Percentiles rank a stretch among this genome's conserved stretches.
Conservation (phyloP, 2,888 invertebrate species). For the Panzeria rudis region DNA sequence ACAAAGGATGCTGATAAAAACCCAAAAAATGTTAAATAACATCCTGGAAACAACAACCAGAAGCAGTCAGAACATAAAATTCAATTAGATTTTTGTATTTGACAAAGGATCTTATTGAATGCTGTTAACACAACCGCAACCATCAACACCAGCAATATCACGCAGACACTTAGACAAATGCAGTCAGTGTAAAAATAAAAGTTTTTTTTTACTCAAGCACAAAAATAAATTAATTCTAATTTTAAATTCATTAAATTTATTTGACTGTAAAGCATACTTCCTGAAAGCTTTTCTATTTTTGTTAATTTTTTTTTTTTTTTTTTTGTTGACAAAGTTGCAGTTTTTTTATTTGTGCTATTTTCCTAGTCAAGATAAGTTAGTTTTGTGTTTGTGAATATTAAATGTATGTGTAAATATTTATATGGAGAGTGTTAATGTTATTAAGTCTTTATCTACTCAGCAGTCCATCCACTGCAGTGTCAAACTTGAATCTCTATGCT, state of each 20-base stretch:
- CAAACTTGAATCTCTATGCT: slow-evolving; percentile 13
- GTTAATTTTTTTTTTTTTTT: too few species aligned
- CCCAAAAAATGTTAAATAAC: slow-evolving; percentile 67
- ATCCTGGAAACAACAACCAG: slow-evolving; percentile 54
- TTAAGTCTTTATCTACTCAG: slow-evolving; percentile 62
- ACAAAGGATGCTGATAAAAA: slow-evolving; percentile 67
- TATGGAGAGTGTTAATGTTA: slow-evolving; percentile 67
- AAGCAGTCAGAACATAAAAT: slow-evolving; percentile 65
- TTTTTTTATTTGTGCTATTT: slow-evolving; percentile 9
- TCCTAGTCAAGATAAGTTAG: neutral
- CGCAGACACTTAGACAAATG: slow-evolving; percentile 37
- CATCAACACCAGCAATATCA: slow-evolving; percentile 38
- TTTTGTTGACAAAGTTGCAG: slow-evolving; percentile 22
- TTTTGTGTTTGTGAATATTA: slow-evolving; percentile 5
- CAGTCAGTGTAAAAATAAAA: neutral
- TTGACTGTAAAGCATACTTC: slow-evolving; percentile 69
- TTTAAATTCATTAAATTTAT: slow-evolving; percentile 69
- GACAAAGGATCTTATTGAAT: slow-evolving; percentile 68
- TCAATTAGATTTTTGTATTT: slow-evolving; percentile 69
- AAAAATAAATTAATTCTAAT: slow-evolving; percentile 58
- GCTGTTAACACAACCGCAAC: slow-evolving; percentile 52
- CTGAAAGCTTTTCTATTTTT: slow-evolving; percentile 47
- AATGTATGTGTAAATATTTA: slow-evolving; percentile 21
- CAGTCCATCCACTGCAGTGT: slow-evolving; percentile 38
- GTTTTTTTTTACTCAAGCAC: neutral